Evolutionary conservation across 2,113 vertebrate species (phyloP).

Genomic region (Hemiscyllium ocellatum): DNA sequence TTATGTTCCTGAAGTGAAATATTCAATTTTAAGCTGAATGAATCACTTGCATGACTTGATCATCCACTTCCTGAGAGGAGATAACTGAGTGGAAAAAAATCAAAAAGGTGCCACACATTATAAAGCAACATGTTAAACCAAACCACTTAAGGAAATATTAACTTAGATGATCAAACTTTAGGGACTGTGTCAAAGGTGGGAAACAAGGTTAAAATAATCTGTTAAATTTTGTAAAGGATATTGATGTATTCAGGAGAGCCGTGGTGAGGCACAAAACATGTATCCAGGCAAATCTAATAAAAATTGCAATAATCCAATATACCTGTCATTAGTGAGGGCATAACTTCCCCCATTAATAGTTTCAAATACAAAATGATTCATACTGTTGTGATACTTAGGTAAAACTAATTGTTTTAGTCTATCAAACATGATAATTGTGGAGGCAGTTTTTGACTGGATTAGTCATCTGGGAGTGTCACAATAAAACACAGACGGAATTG

Average conservation of each 20-base stretch:
- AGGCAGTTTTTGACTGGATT: not conserved
- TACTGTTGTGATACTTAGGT: not conserved
- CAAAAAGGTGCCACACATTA: too few relatives aligned
- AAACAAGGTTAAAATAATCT: not conserved
- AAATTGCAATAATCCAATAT: conserved; percentile 2
- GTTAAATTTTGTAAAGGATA: not conserved
- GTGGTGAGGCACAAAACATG: not conserved
- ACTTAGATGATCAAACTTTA: not conserved
- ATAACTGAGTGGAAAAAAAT: not conserved
- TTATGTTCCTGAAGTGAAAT: conserved; percentile 5
- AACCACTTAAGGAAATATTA: not conserved
- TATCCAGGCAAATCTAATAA: not conserved
- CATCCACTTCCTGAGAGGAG: not conserved
- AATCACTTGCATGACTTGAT: not conserved
- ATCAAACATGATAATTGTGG: conserved; percentile 28
- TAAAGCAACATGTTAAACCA: not conserved
- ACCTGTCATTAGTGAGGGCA: not conserved
- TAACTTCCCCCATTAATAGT: not conserved
- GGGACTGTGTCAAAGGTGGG: not conserved
- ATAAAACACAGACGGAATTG: conserved; percentile 22
- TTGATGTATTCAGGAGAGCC: not conserved
- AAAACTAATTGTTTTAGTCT: not conserved
- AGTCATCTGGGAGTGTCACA: conserved; percentile 22
- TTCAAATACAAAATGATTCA: not conserved
- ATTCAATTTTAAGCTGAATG: not conserved